Base-by-base conservation (phyloP, 2,113 vertebrate genomes). In the Amphilophus citrinellus region DNA sequence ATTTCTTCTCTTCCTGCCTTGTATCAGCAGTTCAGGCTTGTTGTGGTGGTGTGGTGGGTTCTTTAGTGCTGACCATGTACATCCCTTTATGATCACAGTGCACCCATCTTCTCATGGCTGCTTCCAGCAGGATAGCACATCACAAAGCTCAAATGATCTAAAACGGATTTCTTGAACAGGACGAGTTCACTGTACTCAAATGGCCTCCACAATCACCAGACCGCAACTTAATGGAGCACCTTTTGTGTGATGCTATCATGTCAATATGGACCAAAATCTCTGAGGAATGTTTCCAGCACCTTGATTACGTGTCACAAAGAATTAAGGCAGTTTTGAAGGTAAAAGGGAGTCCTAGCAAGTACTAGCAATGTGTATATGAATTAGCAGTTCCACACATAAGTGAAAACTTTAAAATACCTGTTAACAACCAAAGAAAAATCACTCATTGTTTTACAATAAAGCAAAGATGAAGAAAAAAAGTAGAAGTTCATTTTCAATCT, bases 11-110 rank as follows among this genome's bases (percentile, higher is more conserved):
- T 35, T 35, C 50, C 50, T n/a, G 2, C 53, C 53, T 5, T 15
- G 7, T 24, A 0, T 65, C 62, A 24, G 62, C n/a, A 7, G n/a
- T 0, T 3, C 8, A 5, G 42, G 62, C 20, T 18, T 3, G 0
- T 2, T 47, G 13, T 47, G 13, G 13, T 0, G 62, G 37, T 47
- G 14, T 42, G 37, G 3, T 7, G 18, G 50, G n/a, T 13, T 2
- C 22, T 60, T 22, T 60, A 3, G 56, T 42, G n/a, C 37, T 0
- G 62, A 44, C 1, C 44, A 47, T 6, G 13, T n/a, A 32, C 10
- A 13, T 22, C 32, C 18, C 1, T 66, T 37, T 44, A 0, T 42
- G n/a, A 66, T 17, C 39, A 44, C 2, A 24, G 44, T 47, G 37
- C 2, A 7, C 30, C 30, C 30, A 30, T 30, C 30, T 30, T 30